phyloP scores from a whole-genome alignment of 2,888 invertebrate genomes.

The Dynastes hyllus region DNA sequence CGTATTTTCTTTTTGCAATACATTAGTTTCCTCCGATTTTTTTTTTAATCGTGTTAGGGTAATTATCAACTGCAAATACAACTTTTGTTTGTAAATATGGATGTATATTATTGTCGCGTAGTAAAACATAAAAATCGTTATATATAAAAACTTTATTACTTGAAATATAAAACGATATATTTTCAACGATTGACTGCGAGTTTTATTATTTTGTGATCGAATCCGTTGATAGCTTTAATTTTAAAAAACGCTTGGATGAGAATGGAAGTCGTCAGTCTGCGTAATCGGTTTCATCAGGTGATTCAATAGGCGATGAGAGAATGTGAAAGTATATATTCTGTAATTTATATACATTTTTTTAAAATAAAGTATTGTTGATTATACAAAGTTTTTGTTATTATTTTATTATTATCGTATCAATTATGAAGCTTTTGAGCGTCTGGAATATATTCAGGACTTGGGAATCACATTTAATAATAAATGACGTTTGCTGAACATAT shows the following conservation, averaged over 20 bases:
- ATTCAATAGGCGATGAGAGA: background rate
- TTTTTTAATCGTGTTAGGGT: background rate
- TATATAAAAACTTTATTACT: conserved; percentile 12
- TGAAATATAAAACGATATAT: conserved; percentile 5
- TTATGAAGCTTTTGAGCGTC: no score
- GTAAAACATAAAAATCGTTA: background rate
- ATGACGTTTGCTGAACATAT: no score
- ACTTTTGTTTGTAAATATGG: conserved; percentile 13
- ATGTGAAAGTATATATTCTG: conserved; percentile 22
- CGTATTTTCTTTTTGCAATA: no score
- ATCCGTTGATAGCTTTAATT: conserved; percentile 40
- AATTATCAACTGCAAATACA: conserved; percentile 1
- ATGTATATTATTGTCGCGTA: conserved; percentile 6
- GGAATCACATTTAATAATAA: no score
- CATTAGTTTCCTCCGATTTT: background rate
- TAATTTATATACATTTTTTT: conserved; percentile 53
- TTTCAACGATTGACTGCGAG: conserved; percentile 30
- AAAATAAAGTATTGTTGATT: conserved; percentile 52
- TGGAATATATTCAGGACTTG: no score
- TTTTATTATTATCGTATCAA: no score
- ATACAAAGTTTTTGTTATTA: conserved; percentile 22
- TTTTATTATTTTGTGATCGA: conserved; percentile 41
- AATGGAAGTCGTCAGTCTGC: background rate
- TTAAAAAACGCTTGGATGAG: conserved; percentile 7
- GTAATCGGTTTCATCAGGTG: conserved; percentile 19